A percentile compares a stretch with the other conserved stretches of the same genome.
phyloP scores from a whole-genome alignment of 2,797 vertebrate species.

The Sorex maritimensis region DNA sequence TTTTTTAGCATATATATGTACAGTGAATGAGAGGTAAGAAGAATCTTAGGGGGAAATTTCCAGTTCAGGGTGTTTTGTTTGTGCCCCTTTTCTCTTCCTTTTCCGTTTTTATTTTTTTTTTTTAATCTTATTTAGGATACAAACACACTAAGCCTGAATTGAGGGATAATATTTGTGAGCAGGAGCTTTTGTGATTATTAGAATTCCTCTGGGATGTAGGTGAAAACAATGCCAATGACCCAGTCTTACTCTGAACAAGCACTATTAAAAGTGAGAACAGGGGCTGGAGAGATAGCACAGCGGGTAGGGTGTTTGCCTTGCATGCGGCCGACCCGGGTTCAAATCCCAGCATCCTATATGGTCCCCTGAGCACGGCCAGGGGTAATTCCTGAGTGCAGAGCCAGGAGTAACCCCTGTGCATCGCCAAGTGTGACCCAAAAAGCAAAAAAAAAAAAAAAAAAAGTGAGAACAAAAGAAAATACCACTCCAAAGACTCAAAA shows the following conservation, averaged over 20 bases:
- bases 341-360: too few relatives aligned
- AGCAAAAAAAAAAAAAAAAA: too few relatives aligned
- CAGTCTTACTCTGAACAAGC: background rate
- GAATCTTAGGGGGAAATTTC: background rate
- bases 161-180: background rate
- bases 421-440: too few relatives aligned
- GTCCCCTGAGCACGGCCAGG: too few relatives aligned
- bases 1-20: background rate
- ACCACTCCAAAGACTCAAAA: background rate
- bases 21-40: constrained; percentile 17
- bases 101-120: background rate
- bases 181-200: background rate
- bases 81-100: too few relatives aligned
- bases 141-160: background rate
- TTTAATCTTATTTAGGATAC: background rate
- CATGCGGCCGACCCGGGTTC: too few relatives aligned
- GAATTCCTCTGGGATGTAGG: background rate
- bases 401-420: too few relatives aligned
- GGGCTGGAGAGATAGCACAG: too few relatives aligned
- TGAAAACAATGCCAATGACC: background rate
- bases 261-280: background rate
- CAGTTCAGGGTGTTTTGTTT: background rate
- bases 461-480: background rate
- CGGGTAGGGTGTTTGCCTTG: too few relatives aligned
- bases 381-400: too few relatives aligned